These are phyloP conservation scores for Dicranocentrus wangi DNA, from an alignment of 2,888 invertebrate genomes.

Conservation along the genomic window DNA sequence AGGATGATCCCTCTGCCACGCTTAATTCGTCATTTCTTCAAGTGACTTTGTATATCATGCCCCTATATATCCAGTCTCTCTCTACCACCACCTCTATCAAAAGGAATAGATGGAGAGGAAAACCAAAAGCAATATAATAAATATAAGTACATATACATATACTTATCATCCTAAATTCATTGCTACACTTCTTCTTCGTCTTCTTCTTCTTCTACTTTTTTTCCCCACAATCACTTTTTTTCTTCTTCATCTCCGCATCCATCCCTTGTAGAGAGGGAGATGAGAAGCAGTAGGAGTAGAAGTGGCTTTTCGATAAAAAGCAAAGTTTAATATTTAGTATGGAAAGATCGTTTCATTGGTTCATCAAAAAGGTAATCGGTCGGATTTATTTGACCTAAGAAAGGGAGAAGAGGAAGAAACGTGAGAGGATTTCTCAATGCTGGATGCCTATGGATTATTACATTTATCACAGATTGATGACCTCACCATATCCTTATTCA, in stretches of 20 bases:
- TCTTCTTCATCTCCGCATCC: slow-evolving; percentile 9
- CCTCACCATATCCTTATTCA: slow-evolving; percentile 64
- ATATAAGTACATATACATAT: no score
- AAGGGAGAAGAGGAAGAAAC: slow-evolving; percentile 65
- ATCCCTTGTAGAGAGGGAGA: slow-evolving; percentile 16
- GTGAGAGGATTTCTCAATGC: slow-evolving; percentile 67
- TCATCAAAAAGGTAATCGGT: slow-evolving; percentile 73
- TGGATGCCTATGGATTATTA: slow-evolving; percentile 68
- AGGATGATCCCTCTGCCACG: no score
- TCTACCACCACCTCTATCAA: no score
- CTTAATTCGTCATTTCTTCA: no score
- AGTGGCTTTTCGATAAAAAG: slow-evolving; percentile 38
- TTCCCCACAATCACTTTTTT: no score
- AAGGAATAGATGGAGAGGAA: no score
- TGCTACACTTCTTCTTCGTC: slow-evolving; percentile 2
- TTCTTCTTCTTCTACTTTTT: neutral
- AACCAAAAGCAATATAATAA: no score
- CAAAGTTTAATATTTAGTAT: slow-evolving; percentile 66
- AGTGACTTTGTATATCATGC: no score
- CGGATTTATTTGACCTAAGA: slow-evolving; percentile 72
- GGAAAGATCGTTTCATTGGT: slow-evolving; percentile 70
- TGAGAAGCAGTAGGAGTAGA: neutral
- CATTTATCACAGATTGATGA: slow-evolving; percentile 73
- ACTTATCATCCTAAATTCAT: neutral
- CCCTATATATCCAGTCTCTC: no score